These are phyloP conservation scores for Scaptomyza hsui DNA, from an alignment of 1,140 invertebrate genomes.

Conservation along the genomic window DNA sequence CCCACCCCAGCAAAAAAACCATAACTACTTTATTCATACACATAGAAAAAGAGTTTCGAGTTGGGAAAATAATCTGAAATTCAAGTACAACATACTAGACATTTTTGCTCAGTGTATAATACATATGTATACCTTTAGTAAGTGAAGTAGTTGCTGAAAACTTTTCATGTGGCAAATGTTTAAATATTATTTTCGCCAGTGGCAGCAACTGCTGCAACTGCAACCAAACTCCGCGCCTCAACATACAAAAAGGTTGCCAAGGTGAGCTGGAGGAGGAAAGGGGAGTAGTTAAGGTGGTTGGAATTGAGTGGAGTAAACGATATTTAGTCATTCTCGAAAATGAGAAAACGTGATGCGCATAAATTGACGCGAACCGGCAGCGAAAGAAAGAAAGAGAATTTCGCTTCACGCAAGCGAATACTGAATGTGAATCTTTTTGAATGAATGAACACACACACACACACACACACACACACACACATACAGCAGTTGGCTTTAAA, in stretches of 20 bases:
- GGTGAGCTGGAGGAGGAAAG: no score
- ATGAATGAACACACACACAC: constrained; percentile 55
- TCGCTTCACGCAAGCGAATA: constrained; percentile 63
- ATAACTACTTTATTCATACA: background rate
- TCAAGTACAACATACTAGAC: no score
- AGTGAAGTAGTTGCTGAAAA: constrained; percentile 27
- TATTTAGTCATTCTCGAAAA: constrained; percentile 83
- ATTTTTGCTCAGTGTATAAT: background rate
- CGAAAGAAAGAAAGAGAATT: constrained; percentile 35
- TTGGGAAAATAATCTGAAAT: no score
- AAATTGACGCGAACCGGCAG: constrained; percentile 64
- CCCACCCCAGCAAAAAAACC: background rate
- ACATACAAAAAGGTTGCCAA: constrained; percentile 9
- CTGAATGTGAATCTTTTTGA: constrained; percentile 64
- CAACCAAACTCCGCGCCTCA: constrained; percentile 33
- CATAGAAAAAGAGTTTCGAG: no score
- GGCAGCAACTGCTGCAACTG: constrained; percentile 44
- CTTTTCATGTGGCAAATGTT: constrained; percentile 49
- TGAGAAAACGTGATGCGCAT: constrained; percentile 83
- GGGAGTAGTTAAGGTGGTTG: constrained; percentile 9
- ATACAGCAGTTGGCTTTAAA: background rate
- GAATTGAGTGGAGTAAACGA: constrained; percentile 65
- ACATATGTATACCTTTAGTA: background rate
- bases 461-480: background rate
- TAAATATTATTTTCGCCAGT: constrained; percentile 52